Conservation (phyloP, 2,113 vertebrate species). For the Amazona guildingii region DNA sequence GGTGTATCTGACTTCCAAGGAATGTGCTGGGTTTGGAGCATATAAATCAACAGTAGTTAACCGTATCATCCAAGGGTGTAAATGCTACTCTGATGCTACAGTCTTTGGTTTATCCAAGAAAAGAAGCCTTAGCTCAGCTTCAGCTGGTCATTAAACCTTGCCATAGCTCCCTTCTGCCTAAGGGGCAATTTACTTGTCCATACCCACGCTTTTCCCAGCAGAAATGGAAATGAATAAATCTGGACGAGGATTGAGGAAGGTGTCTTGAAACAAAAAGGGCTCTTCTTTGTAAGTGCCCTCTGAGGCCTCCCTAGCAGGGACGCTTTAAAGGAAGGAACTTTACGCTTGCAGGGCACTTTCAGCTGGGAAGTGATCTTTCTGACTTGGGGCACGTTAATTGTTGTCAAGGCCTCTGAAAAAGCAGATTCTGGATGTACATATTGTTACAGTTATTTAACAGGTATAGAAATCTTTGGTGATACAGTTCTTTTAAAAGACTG, state of each 20-base stretch:
- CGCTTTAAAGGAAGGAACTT: background rate
- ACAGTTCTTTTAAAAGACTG: background rate
- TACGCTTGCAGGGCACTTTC: background rate
- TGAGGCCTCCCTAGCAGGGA: background rate
- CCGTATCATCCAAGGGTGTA: background rate
- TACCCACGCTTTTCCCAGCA: background rate
- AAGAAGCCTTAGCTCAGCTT: background rate
- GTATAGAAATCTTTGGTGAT: background rate
- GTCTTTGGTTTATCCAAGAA: background rate
- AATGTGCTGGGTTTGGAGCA: slow-evolving; percentile 23
- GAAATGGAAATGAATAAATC: background rate
- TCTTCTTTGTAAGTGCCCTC: background rate
- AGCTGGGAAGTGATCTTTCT: background rate
- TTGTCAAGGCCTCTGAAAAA: background rate
- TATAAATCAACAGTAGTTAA: background rate
- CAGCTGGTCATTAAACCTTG: background rate
- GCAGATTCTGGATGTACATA: background rate
- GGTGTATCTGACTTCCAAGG: slow-evolving; percentile 42
- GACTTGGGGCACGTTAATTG: background rate
- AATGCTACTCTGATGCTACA: background rate
- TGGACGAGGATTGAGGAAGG: background rate
- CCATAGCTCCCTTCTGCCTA: background rate
- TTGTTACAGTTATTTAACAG: background rate
- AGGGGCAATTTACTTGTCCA: background rate
- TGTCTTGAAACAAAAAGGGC: background rate